These are phyloP conservation scores for Tadarida brasiliensis DNA, from an alignment of 2,797 vertebrate genomes.

Conservation along the genomic window DNA sequence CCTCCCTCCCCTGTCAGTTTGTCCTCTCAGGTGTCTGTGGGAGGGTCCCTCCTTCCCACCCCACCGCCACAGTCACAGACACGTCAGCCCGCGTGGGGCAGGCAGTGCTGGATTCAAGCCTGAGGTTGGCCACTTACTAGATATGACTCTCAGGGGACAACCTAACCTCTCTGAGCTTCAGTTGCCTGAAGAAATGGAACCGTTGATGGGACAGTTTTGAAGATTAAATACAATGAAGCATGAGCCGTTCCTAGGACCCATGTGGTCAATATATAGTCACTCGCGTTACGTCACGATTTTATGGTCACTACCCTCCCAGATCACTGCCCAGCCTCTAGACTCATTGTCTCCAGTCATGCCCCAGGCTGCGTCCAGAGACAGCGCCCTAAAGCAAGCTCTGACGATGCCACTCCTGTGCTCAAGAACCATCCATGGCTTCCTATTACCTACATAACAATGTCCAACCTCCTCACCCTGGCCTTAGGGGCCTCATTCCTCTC, in stretches of 20 bases:
- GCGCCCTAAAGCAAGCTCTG: background rate
- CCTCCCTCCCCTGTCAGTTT: background rate
- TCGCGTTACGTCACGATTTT: background rate
- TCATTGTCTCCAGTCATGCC: background rate
- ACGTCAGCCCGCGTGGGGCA: background rate
- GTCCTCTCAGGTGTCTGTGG: background rate
- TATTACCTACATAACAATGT: background rate
- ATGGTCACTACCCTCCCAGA: background rate
- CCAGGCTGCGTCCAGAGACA: background rate
- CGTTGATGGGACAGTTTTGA: background rate
- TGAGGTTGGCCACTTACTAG: background rate
- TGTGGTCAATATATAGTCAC: background rate
- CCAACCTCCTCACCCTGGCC: background rate
- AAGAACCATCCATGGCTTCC: background rate
- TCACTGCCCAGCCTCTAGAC: fast-evolving
- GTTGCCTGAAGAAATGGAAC: background rate
- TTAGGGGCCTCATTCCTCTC: background rate
- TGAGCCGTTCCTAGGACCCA: background rate
- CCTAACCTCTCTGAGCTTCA: background rate
- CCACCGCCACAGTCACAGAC: background rate
- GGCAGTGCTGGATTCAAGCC: background rate
- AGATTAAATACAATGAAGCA: background rate
- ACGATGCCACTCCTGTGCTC: background rate
- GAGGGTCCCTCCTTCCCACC: background rate
- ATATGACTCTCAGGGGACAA: background rate